Percentiles rank a stretch among this genome's conserved stretches.
Conservation (phyloP, 2,797 vertebrate species). For the Geotria australis region DNA sequence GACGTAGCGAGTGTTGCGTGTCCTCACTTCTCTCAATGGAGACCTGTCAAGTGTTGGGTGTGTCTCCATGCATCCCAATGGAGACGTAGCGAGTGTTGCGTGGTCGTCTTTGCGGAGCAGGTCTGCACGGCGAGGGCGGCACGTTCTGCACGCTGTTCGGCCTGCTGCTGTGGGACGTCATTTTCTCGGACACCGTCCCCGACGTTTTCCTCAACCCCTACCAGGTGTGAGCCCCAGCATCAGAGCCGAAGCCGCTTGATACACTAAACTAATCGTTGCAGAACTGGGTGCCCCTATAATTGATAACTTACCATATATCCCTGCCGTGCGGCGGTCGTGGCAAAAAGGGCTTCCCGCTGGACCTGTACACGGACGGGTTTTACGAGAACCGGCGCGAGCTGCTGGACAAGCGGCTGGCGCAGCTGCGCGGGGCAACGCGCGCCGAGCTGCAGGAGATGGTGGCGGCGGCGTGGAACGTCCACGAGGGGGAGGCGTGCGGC, state of each 20-base stretch:
- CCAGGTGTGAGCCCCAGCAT: constrained; percentile 32
- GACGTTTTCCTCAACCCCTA: constrained; percentile 63
- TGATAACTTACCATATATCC: too few relatives aligned
- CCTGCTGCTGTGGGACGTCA: constrained; percentile 59
- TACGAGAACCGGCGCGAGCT: constrained; percentile 31
- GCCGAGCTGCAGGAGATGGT: constrained; percentile 24
- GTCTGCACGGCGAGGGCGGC: constrained; percentile 77
- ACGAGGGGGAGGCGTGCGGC: constrained; percentile 19
- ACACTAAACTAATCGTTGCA: too few relatives aligned
- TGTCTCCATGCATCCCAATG: not conserved
- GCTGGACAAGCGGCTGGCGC: constrained; percentile 25
- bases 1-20: not conserved
- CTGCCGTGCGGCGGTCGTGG: too few relatives aligned
- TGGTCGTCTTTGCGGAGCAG: constrained; percentile 12
- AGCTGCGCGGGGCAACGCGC: constrained; percentile 15
- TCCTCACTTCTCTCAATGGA: not conserved
- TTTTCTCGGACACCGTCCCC: constrained; percentile 51
- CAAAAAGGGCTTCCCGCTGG: constrained; percentile 34
- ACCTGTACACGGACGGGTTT: constrained; percentile 66
- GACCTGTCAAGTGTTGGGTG: not conserved
- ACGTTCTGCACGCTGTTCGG: constrained; percentile 53
- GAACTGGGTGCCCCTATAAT: too few relatives aligned
- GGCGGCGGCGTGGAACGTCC: constrained; percentile 26
- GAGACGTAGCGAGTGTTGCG: not conserved
- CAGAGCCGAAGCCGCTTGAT: too few relatives aligned